Base-by-base conservation (phyloP, 2,797 vertebrate species). In the Lithobates sylvaticus region DNA sequence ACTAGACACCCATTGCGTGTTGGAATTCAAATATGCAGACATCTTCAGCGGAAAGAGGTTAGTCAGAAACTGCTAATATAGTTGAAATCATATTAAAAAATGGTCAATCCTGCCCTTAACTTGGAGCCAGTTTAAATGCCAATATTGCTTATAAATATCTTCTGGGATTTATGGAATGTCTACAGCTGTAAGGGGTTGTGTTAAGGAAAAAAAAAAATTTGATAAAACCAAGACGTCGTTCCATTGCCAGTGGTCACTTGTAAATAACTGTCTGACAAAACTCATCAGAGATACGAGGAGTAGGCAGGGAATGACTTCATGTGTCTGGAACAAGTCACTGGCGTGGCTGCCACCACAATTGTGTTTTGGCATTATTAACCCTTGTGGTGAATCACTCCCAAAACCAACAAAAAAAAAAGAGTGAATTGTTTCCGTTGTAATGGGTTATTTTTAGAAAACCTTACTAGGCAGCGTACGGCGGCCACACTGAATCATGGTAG, bases 301-400 rank as follows among this genome's bases (percentile, higher is more conserved):
- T 67, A 29, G 26, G 65, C n/a, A 67, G 65, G 13, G 65, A 29
- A 67, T 67, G 65, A 67, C 27, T 67, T 67, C n/a, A 67, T 67
- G 65, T 67, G 65, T 67, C 65, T 67, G 27, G 65, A 67, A 67
- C 65, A 67, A 67, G 65, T 67, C 65, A 67, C 26, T 29, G 65
- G 65, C n/a, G 65, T 67, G 65, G 65, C 70, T 72, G 70, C 29
- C 29, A 72, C 70, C 70, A 72, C 70, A 72, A 34, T 72, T 72
- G 36, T 34, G 27, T 36, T 34, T 34, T 72, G 70, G 29, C 36
- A 72, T 34, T 72, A 72, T 72, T 72, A 72, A 72, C 36, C 29
- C 29, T 72, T 72, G 29, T 72, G 70, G 65, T 67, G 65, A 67
- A 67, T 67, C 65, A 67, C 65, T 67, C 65, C 26, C n/a, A 67